phyloP scores from a whole-genome alignment of 2,113 vertebrate genomes.

The Holacanthus passer region DNA sequence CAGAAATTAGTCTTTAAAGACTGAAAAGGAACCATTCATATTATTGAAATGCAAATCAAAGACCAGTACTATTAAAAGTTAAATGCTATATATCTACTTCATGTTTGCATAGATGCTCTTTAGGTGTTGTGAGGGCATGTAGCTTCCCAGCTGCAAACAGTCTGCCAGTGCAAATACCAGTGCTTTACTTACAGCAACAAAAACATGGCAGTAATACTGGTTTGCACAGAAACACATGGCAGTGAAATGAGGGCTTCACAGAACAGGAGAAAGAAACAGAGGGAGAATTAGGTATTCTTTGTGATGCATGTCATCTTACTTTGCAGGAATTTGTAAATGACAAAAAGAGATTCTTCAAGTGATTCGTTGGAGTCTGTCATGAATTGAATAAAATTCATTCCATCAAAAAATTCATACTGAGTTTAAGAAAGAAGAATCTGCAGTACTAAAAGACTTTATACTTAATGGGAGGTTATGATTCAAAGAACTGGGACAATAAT shows the following conservation, averaged over 20 bases:
- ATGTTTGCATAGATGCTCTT: not conserved
- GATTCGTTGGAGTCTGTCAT: not conserved
- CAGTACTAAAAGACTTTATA: not conserved
- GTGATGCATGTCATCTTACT: not conserved
- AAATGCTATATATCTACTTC: not conserved
- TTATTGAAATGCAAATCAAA: not conserved
- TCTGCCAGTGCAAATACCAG: constrained; percentile 10
- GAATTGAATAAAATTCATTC: not conserved
- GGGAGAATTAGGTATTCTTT: not conserved
- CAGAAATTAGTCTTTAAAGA: not conserved
- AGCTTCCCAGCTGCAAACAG: not conserved
- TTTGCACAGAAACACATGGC: not conserved
- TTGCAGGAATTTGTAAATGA: not conserved
- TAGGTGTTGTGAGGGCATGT: not conserved
- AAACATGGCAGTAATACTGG: not conserved
- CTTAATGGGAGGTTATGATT: not conserved
- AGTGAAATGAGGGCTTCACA: not conserved
- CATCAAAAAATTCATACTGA: not conserved
- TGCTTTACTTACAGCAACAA: not conserved
- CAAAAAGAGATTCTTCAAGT: not conserved
- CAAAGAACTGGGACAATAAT: constrained; percentile 9
- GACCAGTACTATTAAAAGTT: not conserved
- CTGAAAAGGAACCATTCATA: not conserved
- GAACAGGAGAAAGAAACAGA: not conserved
- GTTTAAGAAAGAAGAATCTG: not conserved